Evolutionary conservation across 2,888 invertebrate genomes (phyloP).

Genomic region (Eupithecia inturbata): DNA sequence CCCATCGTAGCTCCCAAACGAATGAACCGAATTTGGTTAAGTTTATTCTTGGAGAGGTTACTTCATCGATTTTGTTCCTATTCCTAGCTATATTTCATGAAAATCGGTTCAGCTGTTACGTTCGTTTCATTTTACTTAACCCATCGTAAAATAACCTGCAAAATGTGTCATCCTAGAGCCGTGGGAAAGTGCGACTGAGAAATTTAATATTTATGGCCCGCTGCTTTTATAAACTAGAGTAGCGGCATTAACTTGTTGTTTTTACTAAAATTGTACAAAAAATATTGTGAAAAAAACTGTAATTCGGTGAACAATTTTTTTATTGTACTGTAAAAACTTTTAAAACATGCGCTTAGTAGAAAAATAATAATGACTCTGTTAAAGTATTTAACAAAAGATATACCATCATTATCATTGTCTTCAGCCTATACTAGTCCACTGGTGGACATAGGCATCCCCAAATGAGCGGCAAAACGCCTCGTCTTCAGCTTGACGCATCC

Average conservation of each 20-base stretch:
- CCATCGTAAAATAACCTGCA: background rate
- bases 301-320: background rate
- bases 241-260: background rate
- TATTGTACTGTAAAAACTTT: too few relatives aligned
- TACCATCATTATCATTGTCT: too few relatives aligned
- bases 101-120: too few relatives aligned
- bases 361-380: too few relatives aligned
- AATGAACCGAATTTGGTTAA: background rate
- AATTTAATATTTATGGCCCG: background rate
- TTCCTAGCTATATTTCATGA: background rate
- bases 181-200: background rate
- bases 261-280: background rate
- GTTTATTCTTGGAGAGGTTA: background rate
- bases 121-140: background rate
- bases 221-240: background rate
- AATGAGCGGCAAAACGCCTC: too few relatives aligned
- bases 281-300: background rate
- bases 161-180: background rate
- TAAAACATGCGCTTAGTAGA: too few relatives aligned
- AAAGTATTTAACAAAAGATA: too few relatives aligned
- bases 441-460: too few relatives aligned
- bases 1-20: background rate
- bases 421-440: too few relatives aligned
- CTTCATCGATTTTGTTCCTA: too few relatives aligned
- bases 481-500: too few relatives aligned